Conservation (phyloP, 2,888 invertebrate species). For the Harpalus rufipes region DNA sequence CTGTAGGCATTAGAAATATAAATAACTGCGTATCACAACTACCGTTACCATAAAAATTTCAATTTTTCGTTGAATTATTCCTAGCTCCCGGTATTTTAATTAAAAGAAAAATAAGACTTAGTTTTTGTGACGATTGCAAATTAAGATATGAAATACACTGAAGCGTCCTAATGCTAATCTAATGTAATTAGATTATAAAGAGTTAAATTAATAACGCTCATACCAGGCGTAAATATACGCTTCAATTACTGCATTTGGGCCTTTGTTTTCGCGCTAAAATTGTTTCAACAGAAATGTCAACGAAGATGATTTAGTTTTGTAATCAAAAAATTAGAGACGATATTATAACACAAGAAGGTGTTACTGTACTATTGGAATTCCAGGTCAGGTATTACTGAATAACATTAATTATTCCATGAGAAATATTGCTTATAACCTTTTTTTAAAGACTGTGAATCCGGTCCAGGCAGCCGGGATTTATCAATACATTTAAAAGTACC, state of each 20-base stretch:
- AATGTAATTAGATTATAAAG: constrained; percentile 1
- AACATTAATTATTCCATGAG: too few species aligned
- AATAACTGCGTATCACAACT: constrained; percentile 2
- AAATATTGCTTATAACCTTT: too few species aligned
- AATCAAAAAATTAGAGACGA: not conserved
- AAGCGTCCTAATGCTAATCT: not conserved
- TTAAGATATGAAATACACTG: constrained; percentile 4
- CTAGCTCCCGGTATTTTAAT: constrained; percentile 28
- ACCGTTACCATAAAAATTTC: constrained; percentile 28
- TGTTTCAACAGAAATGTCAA: constrained; percentile 16
- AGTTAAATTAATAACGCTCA: constrained; percentile 11
- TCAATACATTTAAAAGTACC: too few species aligned
- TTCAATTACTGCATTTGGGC: not conserved
- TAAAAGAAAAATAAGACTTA: constrained; percentile 15
- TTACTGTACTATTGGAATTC: too few species aligned
- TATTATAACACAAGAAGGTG: not conserved
- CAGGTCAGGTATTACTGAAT: too few species aligned
- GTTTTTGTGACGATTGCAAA: constrained; percentile 27
- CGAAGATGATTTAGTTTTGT: not conserved
- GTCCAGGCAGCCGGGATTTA: too few species aligned
- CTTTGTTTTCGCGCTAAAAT: not conserved
- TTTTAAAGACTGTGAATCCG: too few species aligned
- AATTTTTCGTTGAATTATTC: constrained; percentile 12
- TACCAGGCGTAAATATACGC: not conserved
- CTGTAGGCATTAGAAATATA: constrained; percentile 19